phyloP scores from a whole-genome alignment of 2,113 vertebrate genomes.

The Microtus montanus region DNA sequence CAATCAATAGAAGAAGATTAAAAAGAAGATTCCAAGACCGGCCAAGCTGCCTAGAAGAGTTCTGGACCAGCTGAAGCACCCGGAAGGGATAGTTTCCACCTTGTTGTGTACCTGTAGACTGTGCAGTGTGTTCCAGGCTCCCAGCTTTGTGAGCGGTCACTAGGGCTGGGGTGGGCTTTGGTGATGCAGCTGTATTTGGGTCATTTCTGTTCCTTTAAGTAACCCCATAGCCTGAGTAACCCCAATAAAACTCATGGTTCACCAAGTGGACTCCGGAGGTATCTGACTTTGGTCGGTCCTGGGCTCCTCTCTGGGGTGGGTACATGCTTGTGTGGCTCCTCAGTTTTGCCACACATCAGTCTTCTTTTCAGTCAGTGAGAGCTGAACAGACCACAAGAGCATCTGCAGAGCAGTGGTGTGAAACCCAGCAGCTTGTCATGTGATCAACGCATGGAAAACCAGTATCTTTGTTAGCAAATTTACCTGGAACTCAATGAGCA shows the following conservation, averaged over 20 bases:
- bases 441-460: background rate
- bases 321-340: background rate
- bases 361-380: background rate
- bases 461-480: background rate
- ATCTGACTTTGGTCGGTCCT: background rate
- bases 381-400: background rate
- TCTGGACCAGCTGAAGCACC: background rate
- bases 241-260: background rate
- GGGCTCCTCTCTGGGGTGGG: background rate
- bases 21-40: background rate
- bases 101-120: background rate
- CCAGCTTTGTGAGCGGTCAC: background rate
- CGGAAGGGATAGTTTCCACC: background rate
- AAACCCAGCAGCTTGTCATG: too few relatives aligned
- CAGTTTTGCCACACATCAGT: background rate
- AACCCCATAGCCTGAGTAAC: background rate
- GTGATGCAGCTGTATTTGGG: background rate
- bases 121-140: background rate
- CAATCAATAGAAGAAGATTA: too few relatives aligned
- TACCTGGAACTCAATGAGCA: background rate
- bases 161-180: too few relatives aligned
- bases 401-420: accelerated
- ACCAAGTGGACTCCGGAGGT: background rate
- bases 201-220: background rate
- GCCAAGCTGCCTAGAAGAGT: background rate